Conservation (phyloP, 2,888 invertebrate genomes). For the Hedya salicella region DNA sequence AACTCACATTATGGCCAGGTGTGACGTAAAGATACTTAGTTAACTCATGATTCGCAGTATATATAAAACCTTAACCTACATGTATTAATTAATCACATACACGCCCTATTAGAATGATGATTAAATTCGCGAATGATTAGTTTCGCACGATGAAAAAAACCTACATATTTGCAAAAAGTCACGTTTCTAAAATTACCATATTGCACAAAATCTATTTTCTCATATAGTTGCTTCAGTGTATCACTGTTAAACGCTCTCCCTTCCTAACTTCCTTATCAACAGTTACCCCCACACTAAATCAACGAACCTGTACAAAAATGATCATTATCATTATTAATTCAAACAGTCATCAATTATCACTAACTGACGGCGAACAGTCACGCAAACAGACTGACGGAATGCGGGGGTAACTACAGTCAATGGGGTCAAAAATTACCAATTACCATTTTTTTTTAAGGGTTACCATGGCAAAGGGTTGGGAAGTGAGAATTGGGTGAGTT, state of each 20-base stretch:
- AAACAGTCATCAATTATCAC: slow-evolving; percentile 48
- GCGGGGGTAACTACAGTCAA: slow-evolving; percentile 52
- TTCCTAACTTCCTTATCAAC: slow-evolving; percentile 14
- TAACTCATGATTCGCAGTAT: too few relatives aligned
- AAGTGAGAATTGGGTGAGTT: slow-evolving; percentile 19
- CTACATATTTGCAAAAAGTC: too few relatives aligned
- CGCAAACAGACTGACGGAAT: slow-evolving; percentile 65
- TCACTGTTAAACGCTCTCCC: slow-evolving; percentile 1
- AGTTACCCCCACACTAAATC: slow-evolving; percentile 9
- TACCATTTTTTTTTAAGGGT: slow-evolving; percentile 50
- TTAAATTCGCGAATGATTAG: too few relatives aligned
- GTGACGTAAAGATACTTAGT: too few relatives aligned
- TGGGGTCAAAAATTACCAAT: slow-evolving; percentile 55
- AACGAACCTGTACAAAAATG: slow-evolving; percentile 31
- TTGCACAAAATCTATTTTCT: too few relatives aligned
- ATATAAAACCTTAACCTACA: too few relatives aligned
- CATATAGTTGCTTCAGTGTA: too few relatives aligned
- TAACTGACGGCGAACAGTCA: slow-evolving; percentile 49
- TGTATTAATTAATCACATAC: too few relatives aligned
- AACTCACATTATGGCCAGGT: too few relatives aligned
- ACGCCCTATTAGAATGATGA: too few relatives aligned
- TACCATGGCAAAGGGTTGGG: slow-evolving; percentile 8
- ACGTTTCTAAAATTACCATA: too few relatives aligned
- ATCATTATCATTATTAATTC: slow-evolving; percentile 40
- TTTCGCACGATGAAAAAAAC: too few relatives aligned